A percentile compares a stretch with the other conserved stretches of the same genome.
phyloP scores from a whole-genome alignment of 1,140 invertebrate species.

The Neodiprion virginianus region DNA sequence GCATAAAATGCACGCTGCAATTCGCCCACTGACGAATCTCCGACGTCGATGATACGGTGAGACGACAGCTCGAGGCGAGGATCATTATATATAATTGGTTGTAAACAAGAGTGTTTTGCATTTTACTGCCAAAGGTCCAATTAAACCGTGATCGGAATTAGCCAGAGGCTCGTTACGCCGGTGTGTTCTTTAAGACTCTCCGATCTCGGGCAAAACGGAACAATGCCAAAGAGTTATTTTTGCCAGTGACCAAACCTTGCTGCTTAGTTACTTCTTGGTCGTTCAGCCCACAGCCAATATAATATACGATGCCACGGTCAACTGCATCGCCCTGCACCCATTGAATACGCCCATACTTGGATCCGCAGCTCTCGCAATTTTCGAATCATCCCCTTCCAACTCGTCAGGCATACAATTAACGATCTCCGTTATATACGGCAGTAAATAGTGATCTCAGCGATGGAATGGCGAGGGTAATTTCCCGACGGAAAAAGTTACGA shows the following conservation, averaged over 20 bases:
- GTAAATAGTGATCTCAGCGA: no score
- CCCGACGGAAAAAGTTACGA: no score
- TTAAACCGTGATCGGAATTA: not conserved
- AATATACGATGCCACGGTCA: slow-evolving; percentile 42
- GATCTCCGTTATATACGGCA: no score
- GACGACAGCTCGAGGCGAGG: no score
- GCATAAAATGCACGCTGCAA: not conserved
- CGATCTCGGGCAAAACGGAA: slow-evolving; percentile 46
- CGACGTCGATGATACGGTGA: not conserved
- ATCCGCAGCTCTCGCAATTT: no score
- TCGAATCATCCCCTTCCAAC: no score
- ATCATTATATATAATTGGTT: not conserved
- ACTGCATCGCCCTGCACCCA: not conserved
- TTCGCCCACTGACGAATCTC: not conserved
- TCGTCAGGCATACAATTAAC: no score
- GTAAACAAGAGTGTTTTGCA: slow-evolving; percentile 7
- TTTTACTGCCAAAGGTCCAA: slow-evolving; percentile 2
- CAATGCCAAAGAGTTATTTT: slow-evolving; percentile 52
- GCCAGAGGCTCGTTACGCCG: not conserved
- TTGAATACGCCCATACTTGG: no score
- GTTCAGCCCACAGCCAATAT: not conserved
- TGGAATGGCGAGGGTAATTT: no score
- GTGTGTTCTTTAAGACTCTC: not conserved
- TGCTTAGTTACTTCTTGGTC: not conserved
- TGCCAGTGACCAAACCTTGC: slow-evolving; percentile 46